phyloP scores from a whole-genome alignment of 2,888 invertebrate genomes.

The Xestobium rufovillosum region DNA sequence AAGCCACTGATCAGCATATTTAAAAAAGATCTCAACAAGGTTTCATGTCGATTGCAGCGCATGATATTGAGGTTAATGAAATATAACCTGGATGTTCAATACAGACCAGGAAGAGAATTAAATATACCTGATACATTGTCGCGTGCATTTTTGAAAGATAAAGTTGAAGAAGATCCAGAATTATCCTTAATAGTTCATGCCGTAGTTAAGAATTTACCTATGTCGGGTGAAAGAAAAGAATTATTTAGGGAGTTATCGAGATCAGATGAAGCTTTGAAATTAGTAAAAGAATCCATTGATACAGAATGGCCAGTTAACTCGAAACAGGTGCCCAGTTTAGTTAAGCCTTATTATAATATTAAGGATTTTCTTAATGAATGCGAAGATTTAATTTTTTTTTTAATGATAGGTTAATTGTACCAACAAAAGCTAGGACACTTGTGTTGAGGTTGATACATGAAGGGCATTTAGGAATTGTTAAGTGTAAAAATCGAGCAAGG shows the following conservation, averaged over 20 bases:
- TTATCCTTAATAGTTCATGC: constrained; percentile 14
- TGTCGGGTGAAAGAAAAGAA: constrained; percentile 19
- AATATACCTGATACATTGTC: constrained; percentile 18
- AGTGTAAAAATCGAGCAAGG: constrained; percentile 10
- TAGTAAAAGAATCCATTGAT: constrained; percentile 13
- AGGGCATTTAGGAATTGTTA: constrained; percentile 14
- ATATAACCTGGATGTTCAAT: constrained; percentile 20
- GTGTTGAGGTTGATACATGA: no score
- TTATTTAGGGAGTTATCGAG: constrained; percentile 14
- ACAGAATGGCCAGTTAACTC: constrained; percentile 19
- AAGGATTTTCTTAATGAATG: constrained; percentile 23
- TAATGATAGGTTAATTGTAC: constrained; percentile 22
- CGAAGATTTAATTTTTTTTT: constrained; percentile 24
- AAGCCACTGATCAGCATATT: constrained; percentile 29
- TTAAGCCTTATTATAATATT: constrained; percentile 25
- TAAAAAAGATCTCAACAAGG: constrained; percentile 20
- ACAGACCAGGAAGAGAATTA: constrained; percentile 24
- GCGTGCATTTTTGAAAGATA: constrained; percentile 15
- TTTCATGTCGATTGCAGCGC: constrained; percentile 20
- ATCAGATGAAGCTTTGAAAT: constrained; percentile 12
- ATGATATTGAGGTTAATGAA: constrained; percentile 21
- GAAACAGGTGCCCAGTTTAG: constrained; percentile 15
- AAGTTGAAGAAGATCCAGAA: constrained; percentile 13
- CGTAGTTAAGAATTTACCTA: constrained; percentile 16
- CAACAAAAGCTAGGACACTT: no score